phyloP scores from a whole-genome alignment of 2,888 invertebrate species.

The Tinea trinotella region DNA sequence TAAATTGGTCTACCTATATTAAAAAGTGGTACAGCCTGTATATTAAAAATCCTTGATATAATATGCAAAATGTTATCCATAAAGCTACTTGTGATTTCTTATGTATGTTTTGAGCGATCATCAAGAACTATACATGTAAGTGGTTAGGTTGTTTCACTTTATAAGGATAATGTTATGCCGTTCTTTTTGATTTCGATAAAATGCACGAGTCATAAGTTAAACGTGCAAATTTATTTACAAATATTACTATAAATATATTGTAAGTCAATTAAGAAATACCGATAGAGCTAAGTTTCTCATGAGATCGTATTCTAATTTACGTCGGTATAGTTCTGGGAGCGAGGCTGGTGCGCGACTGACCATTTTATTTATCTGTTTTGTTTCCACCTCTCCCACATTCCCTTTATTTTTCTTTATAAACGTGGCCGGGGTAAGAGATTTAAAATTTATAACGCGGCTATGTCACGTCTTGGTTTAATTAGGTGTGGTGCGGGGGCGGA shows the following conservation, averaged over 20 bases:
- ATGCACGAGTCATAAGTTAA: not conserved
- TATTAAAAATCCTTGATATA: conserved; percentile 30
- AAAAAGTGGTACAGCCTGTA: conserved; percentile 41
- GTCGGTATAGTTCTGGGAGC: not conserved
- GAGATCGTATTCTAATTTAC: conserved; percentile 15
- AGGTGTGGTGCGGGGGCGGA: conserved; percentile 39
- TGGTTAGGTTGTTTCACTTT: not conserved
- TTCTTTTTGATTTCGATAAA: not conserved
- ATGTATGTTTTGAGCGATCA: conserved; percentile 5
- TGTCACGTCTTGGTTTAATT: conserved; percentile 63
- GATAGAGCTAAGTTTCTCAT: not conserved
- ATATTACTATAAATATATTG: too few species aligned
- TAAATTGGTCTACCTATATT: too few species aligned
- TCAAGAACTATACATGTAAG: not conserved
- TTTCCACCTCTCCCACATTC: conserved; percentile 28
- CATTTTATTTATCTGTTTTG: conserved; percentile 27
- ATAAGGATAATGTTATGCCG: conserved; percentile 13
- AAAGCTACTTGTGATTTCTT: conserved; percentile 23
- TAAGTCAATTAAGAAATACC: not conserved
- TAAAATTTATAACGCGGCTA: conserved; percentile 58
- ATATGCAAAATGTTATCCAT: conserved; percentile 46
- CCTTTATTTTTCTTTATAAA: conserved; percentile 40
- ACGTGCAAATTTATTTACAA: not conserved
- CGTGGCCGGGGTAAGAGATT: conserved; percentile 44
- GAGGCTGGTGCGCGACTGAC: conserved; percentile 11